phyloP scores from a whole-genome alignment of 2,888 invertebrate genomes.

The Amiota mariae region DNA sequence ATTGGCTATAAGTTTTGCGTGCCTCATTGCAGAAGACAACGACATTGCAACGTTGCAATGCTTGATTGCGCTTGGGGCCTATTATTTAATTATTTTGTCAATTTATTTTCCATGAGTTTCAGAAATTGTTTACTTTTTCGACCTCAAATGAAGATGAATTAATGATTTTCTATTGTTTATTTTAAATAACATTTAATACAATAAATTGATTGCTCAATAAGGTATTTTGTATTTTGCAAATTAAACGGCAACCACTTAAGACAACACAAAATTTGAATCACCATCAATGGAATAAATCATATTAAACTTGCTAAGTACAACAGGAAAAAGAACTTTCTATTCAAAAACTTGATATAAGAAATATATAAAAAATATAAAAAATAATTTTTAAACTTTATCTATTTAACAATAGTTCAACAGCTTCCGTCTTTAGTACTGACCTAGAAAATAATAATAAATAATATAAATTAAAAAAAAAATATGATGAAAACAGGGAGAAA shows the following conservation, averaged over 20 bases:
- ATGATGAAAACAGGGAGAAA: slow-evolving; percentile 36
- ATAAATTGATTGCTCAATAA: neutral
- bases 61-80: slow-evolving; percentile 53
- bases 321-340: neutral
- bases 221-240: neutral
- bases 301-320: neutral
- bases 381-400: no score
- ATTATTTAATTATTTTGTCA: slow-evolving; percentile 67
- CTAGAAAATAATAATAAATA: slow-evolving; percentile 55
- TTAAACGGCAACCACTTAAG: neutral
- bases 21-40: no score
- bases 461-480: slow-evolving; percentile 47
- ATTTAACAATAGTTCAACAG: slow-evolving; percentile 51
- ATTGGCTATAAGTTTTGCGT: no score
- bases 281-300: neutral
- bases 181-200: neutral
- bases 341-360: slow-evolving; percentile 51
- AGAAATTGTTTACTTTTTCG: no score
- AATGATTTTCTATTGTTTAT: slow-evolving; percentile 12
- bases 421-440: slow-evolving; percentile 62
- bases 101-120: slow-evolving; percentile 40
- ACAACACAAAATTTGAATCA: neutral
- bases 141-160: slow-evolving; percentile 9
- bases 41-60: slow-evolving; percentile 42
- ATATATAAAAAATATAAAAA: slow-evolving; percentile 26